Percentiles rank a stretch among this genome's conserved stretches.
Conservation (phyloP, 2,797 vertebrate species). For the Enteromius fasciolatus region DNA sequence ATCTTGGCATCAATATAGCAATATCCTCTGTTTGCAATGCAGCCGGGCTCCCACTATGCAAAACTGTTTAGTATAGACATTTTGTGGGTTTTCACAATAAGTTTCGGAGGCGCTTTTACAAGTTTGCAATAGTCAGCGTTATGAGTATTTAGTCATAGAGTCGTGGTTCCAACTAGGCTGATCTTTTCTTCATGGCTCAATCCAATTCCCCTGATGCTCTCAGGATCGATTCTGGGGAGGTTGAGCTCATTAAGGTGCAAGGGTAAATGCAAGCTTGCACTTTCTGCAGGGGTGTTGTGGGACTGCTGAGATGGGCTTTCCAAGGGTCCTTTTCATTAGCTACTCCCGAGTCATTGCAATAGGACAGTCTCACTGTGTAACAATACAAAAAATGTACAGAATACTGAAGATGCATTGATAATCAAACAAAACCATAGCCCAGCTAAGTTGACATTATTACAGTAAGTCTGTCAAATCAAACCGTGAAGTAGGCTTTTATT, state of each 20-base stretch:
- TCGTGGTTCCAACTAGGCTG: constrained; percentile 19
- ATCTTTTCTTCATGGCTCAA: constrained; percentile 15
- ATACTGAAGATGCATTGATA: constrained; percentile 7
- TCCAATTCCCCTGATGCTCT: constrained; percentile 36
- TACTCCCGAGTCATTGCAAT: background rate
- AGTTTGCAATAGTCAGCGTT: constrained; percentile 31
- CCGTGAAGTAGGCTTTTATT: background rate
- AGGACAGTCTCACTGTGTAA: background rate
- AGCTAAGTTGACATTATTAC: background rate
- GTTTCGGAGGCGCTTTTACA: constrained; percentile 1
- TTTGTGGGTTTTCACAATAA: background rate
- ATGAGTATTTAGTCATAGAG: constrained; percentile 33
- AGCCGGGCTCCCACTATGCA: background rate
- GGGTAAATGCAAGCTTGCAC: constrained; percentile 51
- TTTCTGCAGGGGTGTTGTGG: constrained; percentile 34
- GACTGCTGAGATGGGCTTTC: constrained; percentile 44
- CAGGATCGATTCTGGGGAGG: constrained; percentile 31
- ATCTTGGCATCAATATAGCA: constrained; percentile 24
- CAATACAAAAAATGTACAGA: background rate
- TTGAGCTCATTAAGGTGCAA: constrained; percentile 43
- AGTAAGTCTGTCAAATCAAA: background rate
- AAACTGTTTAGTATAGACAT: constrained; percentile 31
- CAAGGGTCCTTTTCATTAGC: constrained; percentile 15
- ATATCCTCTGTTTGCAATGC: constrained; percentile 24
- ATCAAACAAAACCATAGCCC: background rate